Conservation (phyloP, 2,113 vertebrate genomes). For the Ptychochromis oligacanthus region DNA sequence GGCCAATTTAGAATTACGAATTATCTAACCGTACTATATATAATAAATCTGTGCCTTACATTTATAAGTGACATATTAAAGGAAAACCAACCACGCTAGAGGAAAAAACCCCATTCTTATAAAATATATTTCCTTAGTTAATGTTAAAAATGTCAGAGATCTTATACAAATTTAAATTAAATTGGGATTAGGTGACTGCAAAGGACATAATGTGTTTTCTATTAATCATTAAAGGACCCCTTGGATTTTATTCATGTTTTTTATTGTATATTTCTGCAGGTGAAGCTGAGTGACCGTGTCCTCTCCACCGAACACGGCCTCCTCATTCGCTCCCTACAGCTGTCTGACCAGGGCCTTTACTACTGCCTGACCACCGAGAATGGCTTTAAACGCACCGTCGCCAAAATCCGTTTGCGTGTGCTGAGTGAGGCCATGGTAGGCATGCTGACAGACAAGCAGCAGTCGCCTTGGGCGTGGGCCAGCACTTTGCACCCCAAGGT, state of each 20-base stretch:
- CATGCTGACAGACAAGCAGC: constrained; percentile 86
- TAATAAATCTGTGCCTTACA: background rate
- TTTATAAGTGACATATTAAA: background rate
- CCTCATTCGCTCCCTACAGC: constrained; percentile 89
- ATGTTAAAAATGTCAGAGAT: background rate
- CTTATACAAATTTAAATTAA: background rate
- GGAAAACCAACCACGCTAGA: background rate
- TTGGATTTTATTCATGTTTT: background rate
- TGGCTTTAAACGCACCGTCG: constrained; percentile 93
- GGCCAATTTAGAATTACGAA: no score
- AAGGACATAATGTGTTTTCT: background rate
- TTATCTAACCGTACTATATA: no score
- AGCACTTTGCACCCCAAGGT: constrained; percentile 87
- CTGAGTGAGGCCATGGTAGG: constrained; percentile 87
- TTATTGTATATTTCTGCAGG: constrained; percentile 72
- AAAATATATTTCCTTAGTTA: background rate
- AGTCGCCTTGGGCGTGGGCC: constrained; percentile 89
- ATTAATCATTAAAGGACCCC: background rate
- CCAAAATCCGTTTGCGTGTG: constrained; percentile 93
- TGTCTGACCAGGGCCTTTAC: constrained; percentile 91
- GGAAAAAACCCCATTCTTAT: background rate
- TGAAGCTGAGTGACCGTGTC: constrained; percentile 91
- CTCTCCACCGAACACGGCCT: constrained; percentile 91
- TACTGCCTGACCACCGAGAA: constrained; percentile 96
- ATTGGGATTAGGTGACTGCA: background rate